A percentile compares a stretch with the other conserved stretches of the same genome.
Conservation (phyloP, 2,113 vertebrate genomes). For the Calidris pugnax region DNA sequence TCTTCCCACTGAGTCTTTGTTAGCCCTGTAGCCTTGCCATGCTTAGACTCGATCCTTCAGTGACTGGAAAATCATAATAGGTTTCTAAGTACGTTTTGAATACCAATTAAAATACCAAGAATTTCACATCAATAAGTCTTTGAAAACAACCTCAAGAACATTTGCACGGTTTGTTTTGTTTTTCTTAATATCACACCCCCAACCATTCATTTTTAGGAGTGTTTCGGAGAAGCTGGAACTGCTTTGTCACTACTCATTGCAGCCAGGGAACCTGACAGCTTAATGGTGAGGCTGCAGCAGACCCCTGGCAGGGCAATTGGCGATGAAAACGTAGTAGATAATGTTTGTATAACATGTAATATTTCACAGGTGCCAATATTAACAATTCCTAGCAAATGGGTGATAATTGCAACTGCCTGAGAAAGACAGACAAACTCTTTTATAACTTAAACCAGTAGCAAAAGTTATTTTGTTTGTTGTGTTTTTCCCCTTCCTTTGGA, state of each 20-base stretch:
- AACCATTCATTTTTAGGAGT: background rate
- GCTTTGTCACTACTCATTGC: background rate
- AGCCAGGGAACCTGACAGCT: background rate
- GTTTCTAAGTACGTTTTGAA: background rate
- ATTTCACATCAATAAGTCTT: background rate
- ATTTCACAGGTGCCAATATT: background rate
- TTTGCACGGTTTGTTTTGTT: background rate
- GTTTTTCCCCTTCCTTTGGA: background rate
- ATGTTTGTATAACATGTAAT: background rate
- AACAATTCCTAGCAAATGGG: background rate
- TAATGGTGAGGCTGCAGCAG: background rate
- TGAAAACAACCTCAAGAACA: background rate
- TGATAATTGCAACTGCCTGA: background rate
- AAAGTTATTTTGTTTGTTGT: background rate
- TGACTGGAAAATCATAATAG: background rate
- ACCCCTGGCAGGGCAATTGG: background rate
- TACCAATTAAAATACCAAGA: background rate
- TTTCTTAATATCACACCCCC: background rate
- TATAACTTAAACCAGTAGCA: background rate
- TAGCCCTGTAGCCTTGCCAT: background rate
- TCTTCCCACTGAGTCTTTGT: conserved; percentile 29
- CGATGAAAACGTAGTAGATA: background rate
- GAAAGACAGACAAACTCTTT: background rate
- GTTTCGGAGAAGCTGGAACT: background rate
- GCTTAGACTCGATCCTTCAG: background rate